Evolutionary conservation across 2,113 vertebrate species (phyloP), one percentile per base, ranked within the genome.

Genomic region (Aspidoscelis tigris): DNA sequence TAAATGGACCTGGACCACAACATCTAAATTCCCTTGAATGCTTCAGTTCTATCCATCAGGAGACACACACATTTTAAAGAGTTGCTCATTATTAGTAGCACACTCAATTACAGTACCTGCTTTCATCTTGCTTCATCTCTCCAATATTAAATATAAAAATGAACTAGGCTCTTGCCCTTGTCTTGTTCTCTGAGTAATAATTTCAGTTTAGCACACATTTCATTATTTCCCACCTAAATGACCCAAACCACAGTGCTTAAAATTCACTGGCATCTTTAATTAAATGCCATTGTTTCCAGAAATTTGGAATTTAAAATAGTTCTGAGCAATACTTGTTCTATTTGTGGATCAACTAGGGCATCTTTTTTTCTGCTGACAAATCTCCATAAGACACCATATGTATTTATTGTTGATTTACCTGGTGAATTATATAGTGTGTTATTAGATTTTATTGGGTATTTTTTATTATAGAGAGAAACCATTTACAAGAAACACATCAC

Each of bases 391-490:
- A 14, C 66, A 70, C n/a, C 47, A 24, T 39, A 80, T 80, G 47
- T 70, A 16, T 33, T 53, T 70, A 22, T 55, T 70, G 66, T 39
- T 80, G 78, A 80, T 80, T 80, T 80, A 65, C 78, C 66, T 33
- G 26, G 44, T 80, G 78, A 69, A 53, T 69, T 70, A 70, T 66
- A 80, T 53, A 26, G 44, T 69, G 18, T 55, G 44, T 80, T 80
- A 79, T 79, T 68, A 80, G 70, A 80, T 80, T 80, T 70, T 70
- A 80, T 70, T 47, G 16, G 50, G 66, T 53, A 53, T 80, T 80
- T 26, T 47, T 70, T 16, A 80, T 70, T 80, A 69, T 20, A 70
- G 66, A 20, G 47, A 47, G 78, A 39, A 26, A 70, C 70, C 39
- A 47, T 80, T 80, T 80, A 53, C 18, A 80, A 80, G 44, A 18